Base-by-base conservation (phyloP, 2,888 invertebrate genomes). In the Neoitamus cyanurus region DNA sequence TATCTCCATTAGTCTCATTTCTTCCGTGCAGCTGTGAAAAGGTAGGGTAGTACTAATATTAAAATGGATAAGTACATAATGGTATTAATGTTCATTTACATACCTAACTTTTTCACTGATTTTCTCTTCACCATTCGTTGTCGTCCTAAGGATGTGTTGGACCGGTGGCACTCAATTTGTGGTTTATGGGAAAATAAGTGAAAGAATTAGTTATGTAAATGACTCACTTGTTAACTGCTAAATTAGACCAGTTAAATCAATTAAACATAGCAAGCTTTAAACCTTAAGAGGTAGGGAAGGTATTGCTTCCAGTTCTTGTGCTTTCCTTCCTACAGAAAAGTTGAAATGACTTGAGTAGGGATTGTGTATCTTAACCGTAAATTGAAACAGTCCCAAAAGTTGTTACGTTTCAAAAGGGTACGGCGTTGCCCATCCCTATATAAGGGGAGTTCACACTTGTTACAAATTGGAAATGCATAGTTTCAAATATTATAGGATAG, bases 31-130 rank as follows among this genome's bases (percentile, higher is more conserved):
- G 9, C 25, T n/a, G n/a, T n/a, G 37, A 25, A 58, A 58, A 58
- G 20, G 0, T 0, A 48, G 5, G 6, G 7, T 58, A 1, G 9
- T 25, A 58, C 42, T 42, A 42, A 1, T 42, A 25, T 58, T 58
- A 25, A 58, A 58, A 20, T 58, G 25, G 9, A 58, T 58, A 58
- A 58, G 58, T 58, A 58, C 25, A 20, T 20, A 9, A 58, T 58
- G 58, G 20, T 20, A 58, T 58, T 58, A 58, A 20, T 58, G 25
- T 58, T 58, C 58, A 58, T 58, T 58, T 58, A 58, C 58, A 58
- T 58, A 58, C 58, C 58, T 58, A 58, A 58, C 58, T 58, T 58
- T 58, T 58, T 58, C 58, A 58, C 58, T 58, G 58, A 58, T 58
- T 58, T 58, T 58, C 58, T 58, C 58, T 58, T 58, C 25, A 58